These are phyloP conservation scores for Callithrix jacchus DNA, from an alignment of 2,113 vertebrate genomes.

Conservation along the genomic window DNA sequence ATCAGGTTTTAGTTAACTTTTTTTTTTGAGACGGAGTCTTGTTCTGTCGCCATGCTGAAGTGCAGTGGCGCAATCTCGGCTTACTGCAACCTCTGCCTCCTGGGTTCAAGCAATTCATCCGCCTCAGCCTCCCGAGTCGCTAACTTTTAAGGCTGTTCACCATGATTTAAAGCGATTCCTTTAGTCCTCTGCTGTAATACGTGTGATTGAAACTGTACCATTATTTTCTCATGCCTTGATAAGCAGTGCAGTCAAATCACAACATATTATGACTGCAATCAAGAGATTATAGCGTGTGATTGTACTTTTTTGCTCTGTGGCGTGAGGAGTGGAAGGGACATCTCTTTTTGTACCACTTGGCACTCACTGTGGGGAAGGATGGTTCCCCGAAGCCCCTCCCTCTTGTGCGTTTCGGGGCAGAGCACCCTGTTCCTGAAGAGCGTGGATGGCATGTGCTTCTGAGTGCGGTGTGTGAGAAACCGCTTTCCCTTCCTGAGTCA, in stretches of 20 bases:
- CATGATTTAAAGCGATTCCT: accelerated
- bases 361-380: accelerated
- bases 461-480: neutral
- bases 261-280: neutral
- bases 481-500: neutral
- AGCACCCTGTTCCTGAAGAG: accelerated
- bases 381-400: no score
- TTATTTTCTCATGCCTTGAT: neutral
- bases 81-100: no score
- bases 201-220: neutral
- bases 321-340: neutral
- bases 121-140: no score
- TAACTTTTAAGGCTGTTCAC: neutral
- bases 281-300: accelerated
- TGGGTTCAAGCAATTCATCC: no score
- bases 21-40: no score
- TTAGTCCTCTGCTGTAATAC: neutral
- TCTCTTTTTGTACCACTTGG: no score
- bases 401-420: neutral
- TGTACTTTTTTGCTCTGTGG: neutral
- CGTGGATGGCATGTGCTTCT: accelerated
- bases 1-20: neutral
- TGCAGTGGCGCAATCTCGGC: no score
- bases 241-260: neutral
- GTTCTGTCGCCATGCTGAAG: no score